phyloP scores from a whole-genome alignment of 1,140 invertebrate species.

The Nylanderia fulva region DNA sequence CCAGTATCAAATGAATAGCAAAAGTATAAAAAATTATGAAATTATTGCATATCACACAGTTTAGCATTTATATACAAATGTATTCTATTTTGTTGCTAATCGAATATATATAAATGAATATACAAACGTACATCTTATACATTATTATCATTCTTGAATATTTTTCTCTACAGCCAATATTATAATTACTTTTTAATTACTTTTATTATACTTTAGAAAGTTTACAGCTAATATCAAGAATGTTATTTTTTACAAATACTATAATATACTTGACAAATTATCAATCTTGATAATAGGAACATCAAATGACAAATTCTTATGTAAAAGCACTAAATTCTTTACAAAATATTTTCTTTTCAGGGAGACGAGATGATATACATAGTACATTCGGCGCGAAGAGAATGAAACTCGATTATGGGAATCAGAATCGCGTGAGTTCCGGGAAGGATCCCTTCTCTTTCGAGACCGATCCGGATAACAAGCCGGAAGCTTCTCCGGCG shows the following conservation, averaged over 20 bases:
- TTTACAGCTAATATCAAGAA: not conserved
- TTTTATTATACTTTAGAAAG: no score
- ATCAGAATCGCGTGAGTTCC: constrained; percentile 81
- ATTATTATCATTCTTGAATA: constrained; percentile 2
- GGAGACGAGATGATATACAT: constrained; percentile 80
- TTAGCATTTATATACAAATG: not conserved
- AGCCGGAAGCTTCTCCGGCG: constrained; percentile 74
- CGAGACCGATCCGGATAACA: constrained; percentile 81
- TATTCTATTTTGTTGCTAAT: not conserved
- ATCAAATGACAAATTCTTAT: not conserved
- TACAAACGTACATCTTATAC: not conserved
- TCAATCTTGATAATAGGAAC: not conserved
- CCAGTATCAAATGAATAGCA: not conserved
- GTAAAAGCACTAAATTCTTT: not conserved
- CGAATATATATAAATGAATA: not conserved
- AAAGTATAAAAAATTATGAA: not conserved
- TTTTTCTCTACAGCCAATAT: not conserved
- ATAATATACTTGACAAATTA: not conserved
- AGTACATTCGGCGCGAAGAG: constrained; percentile 78
- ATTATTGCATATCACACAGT: not conserved
- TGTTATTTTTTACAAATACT: not conserved
- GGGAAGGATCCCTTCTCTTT: constrained; percentile 84
- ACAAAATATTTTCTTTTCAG: constrained; percentile 66
- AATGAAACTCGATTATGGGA: constrained; percentile 82
- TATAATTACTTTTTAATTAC: not conserved